phyloP scores from a whole-genome alignment of 2,888 invertebrate genomes.

The Sesia apiformis region DNA sequence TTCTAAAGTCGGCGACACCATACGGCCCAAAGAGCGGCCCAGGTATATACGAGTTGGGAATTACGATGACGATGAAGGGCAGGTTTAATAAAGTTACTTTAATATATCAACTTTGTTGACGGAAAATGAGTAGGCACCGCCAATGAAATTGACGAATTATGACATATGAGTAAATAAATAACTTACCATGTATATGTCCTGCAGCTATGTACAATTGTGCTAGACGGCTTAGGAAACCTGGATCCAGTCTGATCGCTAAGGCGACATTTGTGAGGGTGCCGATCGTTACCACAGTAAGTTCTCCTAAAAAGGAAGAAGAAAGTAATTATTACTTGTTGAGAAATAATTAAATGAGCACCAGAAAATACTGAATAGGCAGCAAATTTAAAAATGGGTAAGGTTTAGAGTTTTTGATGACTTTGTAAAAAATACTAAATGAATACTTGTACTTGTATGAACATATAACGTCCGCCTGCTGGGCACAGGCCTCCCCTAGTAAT shows the following conservation, averaged over 20 bases:
- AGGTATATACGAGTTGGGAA: too few relatives aligned
- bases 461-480: too few relatives aligned
- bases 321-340: too few relatives aligned
- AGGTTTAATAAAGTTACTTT: neutral
- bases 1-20: too few relatives aligned
- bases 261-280: slow-evolving; percentile 89
- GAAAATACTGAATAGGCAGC: too few relatives aligned
- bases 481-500: too few relatives aligned
- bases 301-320: slow-evolving; percentile 42
- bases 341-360: too few relatives aligned
- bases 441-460: too few relatives aligned
- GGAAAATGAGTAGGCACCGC: slow-evolving; percentile 15
- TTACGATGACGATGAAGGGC: neutral
- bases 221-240: slow-evolving; percentile 76
- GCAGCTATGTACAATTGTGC: slow-evolving; percentile 85
- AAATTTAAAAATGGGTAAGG: too few relatives aligned
- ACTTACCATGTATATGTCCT: slow-evolving; percentile 81
- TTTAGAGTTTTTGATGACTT: too few relatives aligned
- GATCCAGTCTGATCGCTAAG: slow-evolving; percentile 80
- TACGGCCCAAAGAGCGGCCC: too few relatives aligned
- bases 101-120: neutral
- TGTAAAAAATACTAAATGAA: too few relatives aligned
- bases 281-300: slow-evolving; percentile 77
- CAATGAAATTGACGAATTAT: neutral
- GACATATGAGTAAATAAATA: neutral